Evolutionary conservation across 2,797 vertebrate species (phyloP).

Genomic region (Gymnoscopelus braueri): DNA sequence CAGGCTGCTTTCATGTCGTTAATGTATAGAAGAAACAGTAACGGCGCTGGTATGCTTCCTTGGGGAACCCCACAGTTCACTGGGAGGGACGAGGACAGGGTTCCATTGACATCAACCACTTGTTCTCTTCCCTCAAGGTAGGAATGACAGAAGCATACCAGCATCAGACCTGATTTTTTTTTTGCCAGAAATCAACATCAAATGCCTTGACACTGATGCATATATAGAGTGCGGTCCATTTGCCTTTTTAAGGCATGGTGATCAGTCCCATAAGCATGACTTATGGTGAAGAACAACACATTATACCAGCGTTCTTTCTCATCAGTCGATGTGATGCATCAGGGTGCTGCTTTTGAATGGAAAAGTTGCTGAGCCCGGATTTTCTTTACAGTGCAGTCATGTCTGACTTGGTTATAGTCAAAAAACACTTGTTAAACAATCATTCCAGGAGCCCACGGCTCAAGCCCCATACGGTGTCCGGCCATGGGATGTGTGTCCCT

Average conservation of each 20-base stretch:
- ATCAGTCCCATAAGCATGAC: conserved; percentile 11
- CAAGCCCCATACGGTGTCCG: conserved; percentile 59
- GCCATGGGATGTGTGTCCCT: conserved; percentile 66
- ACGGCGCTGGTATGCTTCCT: no score
- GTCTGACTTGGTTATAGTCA: conserved; percentile 52
- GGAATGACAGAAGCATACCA: not conserved
- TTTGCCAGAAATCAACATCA: not conserved
- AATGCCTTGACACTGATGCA: not conserved
- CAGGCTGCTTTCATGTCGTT: no score
- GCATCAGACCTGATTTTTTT: not conserved
- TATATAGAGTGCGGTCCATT: not conserved
- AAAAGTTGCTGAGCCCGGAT: conserved; percentile 14
- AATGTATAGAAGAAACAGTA: no score
- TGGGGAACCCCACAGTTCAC: no score
- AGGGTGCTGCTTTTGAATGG: conserved; percentile 22
- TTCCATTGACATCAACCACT: no score
- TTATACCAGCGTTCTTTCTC: conserved; percentile 18
- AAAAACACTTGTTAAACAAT: conserved; percentile 42
- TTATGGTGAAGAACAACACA: not conserved
- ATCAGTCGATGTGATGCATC: conserved; percentile 45
- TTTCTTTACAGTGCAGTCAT: conserved; percentile 21
- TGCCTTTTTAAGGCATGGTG: not conserved
- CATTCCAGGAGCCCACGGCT: conserved; percentile 42
- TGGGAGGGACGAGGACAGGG: no score
- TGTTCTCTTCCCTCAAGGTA: no score